Conservation (phyloP, 2,888 invertebrate species). For the Allolobophora icterica region DNA sequence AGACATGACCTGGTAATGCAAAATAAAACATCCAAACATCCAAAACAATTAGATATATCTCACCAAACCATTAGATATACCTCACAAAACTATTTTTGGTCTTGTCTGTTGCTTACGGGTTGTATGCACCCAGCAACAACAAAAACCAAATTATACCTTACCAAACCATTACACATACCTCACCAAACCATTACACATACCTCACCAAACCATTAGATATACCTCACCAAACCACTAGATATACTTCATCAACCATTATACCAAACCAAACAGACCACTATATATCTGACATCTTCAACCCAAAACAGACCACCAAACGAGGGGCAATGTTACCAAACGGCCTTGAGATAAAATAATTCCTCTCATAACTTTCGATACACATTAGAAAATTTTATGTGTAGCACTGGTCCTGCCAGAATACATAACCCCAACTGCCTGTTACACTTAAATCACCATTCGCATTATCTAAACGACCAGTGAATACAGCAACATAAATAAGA, state of each 20-base stretch:
- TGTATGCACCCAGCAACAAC: too few relatives aligned
- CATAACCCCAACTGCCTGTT: not conserved
- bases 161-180: too few relatives aligned
- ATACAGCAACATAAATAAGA: constrained; percentile 7
- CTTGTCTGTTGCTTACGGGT: too few relatives aligned
- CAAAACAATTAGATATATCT: too few relatives aligned
- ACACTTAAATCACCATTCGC: not conserved
- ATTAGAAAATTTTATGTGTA: not conserved
- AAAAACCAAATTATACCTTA: not conserved
- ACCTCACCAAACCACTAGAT: not conserved
- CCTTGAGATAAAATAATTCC: not conserved
- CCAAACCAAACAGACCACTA: not conserved
- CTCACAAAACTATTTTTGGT: not conserved
- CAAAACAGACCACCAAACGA: not conserved
- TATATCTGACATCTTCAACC: too few relatives aligned
- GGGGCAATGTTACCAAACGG: not conserved
- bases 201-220: not conserved
- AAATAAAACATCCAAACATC: too few relatives aligned
- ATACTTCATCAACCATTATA: not conserved
- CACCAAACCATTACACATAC: not conserved
- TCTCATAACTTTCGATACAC: not conserved
- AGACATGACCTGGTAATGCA: too few relatives aligned
- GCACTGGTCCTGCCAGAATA: not conserved
- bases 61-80: not conserved
- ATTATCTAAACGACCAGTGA: not conserved